Base-by-base conservation (phyloP, 2,797 vertebrate species). In the Paedocypris micromegethes region DNA sequence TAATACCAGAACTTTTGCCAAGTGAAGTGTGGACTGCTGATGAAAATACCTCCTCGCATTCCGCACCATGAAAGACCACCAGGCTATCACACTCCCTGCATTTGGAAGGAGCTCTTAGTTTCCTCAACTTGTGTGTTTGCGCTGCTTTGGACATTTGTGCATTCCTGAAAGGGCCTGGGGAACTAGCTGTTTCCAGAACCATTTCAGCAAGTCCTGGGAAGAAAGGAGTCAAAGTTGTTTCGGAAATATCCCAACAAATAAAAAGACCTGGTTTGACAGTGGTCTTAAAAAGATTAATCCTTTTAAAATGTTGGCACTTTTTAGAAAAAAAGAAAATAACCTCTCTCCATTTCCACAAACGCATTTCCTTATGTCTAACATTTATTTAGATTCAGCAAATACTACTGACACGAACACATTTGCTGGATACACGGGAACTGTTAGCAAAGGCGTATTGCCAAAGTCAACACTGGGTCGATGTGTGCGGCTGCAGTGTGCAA, bases 31-130 rank as follows among this genome's bases (percentile, higher is more conserved):
- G 23, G 23, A 23, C 23, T 67, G 64, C 66, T 42, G 42, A 58
- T 23, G 43, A 45, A 59, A 64, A 43, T 63, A 98, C 97, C 94
- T 99, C 97, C 76, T 98, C 94, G 68, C 97, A 99, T 84, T 98
- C 96, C 0, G 95, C 94, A 69, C 97, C 97, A 0, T 97, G 96
- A 77, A 99, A 98, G 53, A 97, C 91, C 64, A 99, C 94, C 79
- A 98, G 89, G 79, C 95, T 80, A 70, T 99, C 96, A 70, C 97
- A 99, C 81, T 98, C 95, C 40, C 96, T 88, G 77, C 97, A 99
- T 77, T 97, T 98, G 8, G 96, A 97, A 2, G 93, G 95, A 4
- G 95, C 94, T 41, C 96, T 86, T 43, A 97, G 87, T 78, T 98
- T 98, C 73, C 93, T 87, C 5, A 99, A 88, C 78, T 93, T 96